A percentile compares a stretch with the other conserved stretches of the same genome.
These are phyloP conservation scores for Calvadosia cruxmelitensis DNA, from an alignment of 30 jellyfish, hydroid and myxozoan genomes.

Conservation along the genomic window DNA sequence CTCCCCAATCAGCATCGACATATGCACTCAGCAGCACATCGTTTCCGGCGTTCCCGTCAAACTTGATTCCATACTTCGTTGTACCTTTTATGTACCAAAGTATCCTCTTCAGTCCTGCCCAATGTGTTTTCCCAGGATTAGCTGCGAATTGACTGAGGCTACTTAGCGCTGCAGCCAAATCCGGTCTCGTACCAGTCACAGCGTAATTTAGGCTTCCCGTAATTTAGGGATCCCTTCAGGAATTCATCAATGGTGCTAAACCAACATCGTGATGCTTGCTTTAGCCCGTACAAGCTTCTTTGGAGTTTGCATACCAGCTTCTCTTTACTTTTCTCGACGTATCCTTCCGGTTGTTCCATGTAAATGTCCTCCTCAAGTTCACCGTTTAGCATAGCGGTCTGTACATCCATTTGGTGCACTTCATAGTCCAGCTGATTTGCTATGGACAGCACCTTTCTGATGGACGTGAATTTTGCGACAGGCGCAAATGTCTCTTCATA, in stretches of 20 bases:
- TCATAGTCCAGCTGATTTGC: conserved; percentile 36
- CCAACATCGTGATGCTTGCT: no score
- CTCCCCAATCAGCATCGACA: conserved; percentile 65
- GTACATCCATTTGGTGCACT: conserved; percentile 59
- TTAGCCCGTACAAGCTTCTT: no score
- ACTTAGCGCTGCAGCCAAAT: neutral
- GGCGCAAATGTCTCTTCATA: conserved; percentile 32
- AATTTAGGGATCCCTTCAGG: no score
- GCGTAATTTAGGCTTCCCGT: neutral
- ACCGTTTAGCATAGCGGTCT: conserved; percentile 55
- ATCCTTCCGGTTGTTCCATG: conserved; percentile 61
- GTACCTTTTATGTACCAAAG: neutral
- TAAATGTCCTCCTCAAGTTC: conserved; percentile 35
- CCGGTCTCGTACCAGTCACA: neutral
- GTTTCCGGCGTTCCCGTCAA: conserved; percentile 7
- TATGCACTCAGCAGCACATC: conserved; percentile 12
- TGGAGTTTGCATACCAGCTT: no score
- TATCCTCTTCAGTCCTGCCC: neutral
- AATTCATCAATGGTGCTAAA: no score
- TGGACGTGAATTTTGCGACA: conserved; percentile 34
- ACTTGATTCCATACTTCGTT: neutral
- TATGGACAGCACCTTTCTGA: conserved; percentile 31
- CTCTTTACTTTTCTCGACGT: no score
- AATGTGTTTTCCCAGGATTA: neutral
- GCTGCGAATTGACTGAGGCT: neutral